Base-by-base conservation (phyloP, 2,113 vertebrate genomes). In the Forbesichthys agassizii region DNA sequence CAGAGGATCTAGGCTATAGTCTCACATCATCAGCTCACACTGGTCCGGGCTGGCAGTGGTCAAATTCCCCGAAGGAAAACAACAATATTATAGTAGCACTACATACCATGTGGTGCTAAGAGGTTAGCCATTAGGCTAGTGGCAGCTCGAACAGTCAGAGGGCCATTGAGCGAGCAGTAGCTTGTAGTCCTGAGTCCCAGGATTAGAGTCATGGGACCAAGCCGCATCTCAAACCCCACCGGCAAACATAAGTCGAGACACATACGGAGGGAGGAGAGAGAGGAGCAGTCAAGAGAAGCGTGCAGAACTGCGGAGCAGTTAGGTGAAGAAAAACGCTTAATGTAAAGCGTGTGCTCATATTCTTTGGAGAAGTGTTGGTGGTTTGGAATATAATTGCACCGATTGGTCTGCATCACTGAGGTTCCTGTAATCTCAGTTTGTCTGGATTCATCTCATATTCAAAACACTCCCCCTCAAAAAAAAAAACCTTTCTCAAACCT, bases 151-250 rank as follows among this genome's bases (percentile, higher is more conserved):
- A 65, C 65, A 66, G 57, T 83, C 76, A 82, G 82, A 87, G 72
- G 75, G 67, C 58, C 79, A 85, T 71, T 83, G 80, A 86, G 85
- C 78, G 80, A 86, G 85, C 78, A 81, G 78, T 77, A 83, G 86
- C 72, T 79, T 16, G 56, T 76, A 80, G 81, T 81, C 76, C 69
- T 53, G 76, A 84, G 86, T 88, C 79, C 81, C 74, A 69, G 88
- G 88, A 91, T 91, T 91, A 89, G 79, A 88, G 88, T 91, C 88
- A 91, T 88, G 85, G 84, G 90, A 89, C 90, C 83, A 68, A 71
- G 86, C 87, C 87, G 88, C 85, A 83, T 75, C 82, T 81, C 66
- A 81, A 67, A 78, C 78, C 80, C 86, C 75, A 80, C 79, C 77
- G 78, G 64, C 58, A 53, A 20, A 8, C 66, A 60, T 65, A 71